Percentiles rank a stretch among this genome's conserved stretches.
These are phyloP conservation scores for Andrena trimmerana DNA, from an alignment of 2,888 invertebrate species.

Conservation along the genomic window DNA sequence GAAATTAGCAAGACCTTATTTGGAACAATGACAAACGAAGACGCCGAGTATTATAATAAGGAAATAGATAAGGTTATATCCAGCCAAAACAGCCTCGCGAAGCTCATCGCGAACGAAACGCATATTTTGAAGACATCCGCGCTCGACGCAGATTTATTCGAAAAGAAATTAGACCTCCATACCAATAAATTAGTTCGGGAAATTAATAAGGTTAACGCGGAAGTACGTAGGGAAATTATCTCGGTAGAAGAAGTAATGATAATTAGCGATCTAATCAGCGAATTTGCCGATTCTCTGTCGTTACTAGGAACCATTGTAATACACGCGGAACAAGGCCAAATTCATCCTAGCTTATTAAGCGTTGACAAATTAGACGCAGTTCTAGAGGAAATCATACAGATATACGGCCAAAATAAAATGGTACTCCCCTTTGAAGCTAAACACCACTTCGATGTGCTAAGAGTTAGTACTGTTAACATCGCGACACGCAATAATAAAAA, in stretches of 20 bases:
- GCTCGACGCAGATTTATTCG: neutral
- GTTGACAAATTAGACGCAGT: neutral
- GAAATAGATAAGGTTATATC: neutral
- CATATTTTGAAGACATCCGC: neutral
- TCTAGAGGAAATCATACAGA: neutral
- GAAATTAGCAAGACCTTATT: neutral
- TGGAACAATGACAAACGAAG: neutral
- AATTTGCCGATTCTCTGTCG: neutral
- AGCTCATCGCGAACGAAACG: neutral
- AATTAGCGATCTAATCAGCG: neutral
- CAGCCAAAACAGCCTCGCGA: neutral
- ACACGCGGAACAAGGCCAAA: conserved; percentile 2
- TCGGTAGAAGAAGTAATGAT: neutral
- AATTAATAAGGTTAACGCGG: neutral
- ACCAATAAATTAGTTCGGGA: neutral
- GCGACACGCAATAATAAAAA: neutral
- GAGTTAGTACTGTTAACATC: neutral
- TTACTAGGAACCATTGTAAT: conserved; percentile 1
- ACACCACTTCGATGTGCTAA: neutral
- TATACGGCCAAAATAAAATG: neutral
- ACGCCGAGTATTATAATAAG: no score
- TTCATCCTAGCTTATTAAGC: neutral
- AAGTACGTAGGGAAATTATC: neutral
- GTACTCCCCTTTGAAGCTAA: neutral
- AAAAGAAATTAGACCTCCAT: neutral